Base-by-base conservation (phyloP, 2,113 vertebrate species). In the Baryphthengus martii region DNA sequence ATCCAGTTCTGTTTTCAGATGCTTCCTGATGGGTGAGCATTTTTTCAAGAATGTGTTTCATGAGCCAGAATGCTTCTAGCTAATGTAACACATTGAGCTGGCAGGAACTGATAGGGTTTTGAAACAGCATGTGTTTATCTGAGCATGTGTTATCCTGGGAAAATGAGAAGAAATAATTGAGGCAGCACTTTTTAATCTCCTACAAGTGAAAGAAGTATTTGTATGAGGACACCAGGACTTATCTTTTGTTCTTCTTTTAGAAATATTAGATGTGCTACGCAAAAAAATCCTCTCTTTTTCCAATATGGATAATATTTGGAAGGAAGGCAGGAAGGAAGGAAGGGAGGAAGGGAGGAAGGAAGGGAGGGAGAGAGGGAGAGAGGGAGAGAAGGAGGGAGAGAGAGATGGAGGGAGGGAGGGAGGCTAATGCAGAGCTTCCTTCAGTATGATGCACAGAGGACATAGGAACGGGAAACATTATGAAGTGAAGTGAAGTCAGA, bases 41-140 rank as follows among this genome's bases (percentile, higher is more conserved):
- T 79, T 89, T 75, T 89, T 67, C 73, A 90, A 75, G 74, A 88
- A 87, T 35, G 74, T 62, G 12, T 74, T 91, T 88, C 4, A 16
- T 21, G 52, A 79, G 89, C 74, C 89, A 91, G 85, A 89, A 85
- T 63, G 66, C 66, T 92, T 82, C 88, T 44, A 91, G 82, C 66
- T 85, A 84, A 47, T 5, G 2, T 77, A 63, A 90, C 70, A 42
- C 44, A 72, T 31, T 37, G 45, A 31, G 29, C 56, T 85, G 61
- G 68, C 59, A 84, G 56, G 44, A 72, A 47, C 56, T 3, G 2
- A 19, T 13, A 44, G 65, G 35, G 23, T 80, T 93, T 79, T 90
- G 75, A 77, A 93, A 72, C 8, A 68, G 17, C 35, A 24, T 47
- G 7, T 78, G 18, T 79, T 80, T 74, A 62, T 59, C 40, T 58